phyloP scores from a whole-genome alignment of 2,888 invertebrate species.

The Aquatica leii region DNA sequence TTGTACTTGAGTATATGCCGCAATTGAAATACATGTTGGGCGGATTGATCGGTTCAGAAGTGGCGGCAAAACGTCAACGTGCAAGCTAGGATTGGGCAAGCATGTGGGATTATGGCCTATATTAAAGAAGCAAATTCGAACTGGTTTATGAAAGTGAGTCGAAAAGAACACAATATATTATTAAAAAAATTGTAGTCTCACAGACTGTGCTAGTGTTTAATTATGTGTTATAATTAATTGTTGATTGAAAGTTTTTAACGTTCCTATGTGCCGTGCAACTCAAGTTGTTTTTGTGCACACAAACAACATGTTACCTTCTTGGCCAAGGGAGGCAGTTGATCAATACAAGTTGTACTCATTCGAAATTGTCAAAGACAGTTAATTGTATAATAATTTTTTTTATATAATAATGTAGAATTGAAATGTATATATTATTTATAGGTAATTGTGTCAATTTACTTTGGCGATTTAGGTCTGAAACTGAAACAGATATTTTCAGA shows the following conservation, averaged over 20 bases:
- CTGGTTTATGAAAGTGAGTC: not conserved
- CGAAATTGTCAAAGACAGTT: constrained; percentile 10
- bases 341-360: constrained; percentile 21
- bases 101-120: constrained; percentile 52
- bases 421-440: constrained; percentile 23
- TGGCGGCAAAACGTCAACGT: constrained; percentile 64
- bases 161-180: not conserved
- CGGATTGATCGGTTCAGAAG: constrained; percentile 58
- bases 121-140: constrained; percentile 15
- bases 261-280: constrained; percentile 36
- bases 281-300: constrained; percentile 24
- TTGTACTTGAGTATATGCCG: constrained; percentile 85
- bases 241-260: constrained; percentile 25
- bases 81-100: constrained; percentile 69
- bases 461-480: constrained; percentile 18
- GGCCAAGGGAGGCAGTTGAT: constrained; percentile 24
- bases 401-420: constrained; percentile 15
- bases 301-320: constrained; percentile 32
- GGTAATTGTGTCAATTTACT: constrained; percentile 20
- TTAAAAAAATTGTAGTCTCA: constrained; percentile 19
- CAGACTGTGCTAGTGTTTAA: constrained; percentile 22
- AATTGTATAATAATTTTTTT: constrained; percentile 11
- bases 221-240: constrained; percentile 16
- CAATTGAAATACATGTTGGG: constrained; percentile 87
- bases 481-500: constrained; percentile 23